A percentile compares a stretch with the other conserved stretches of the same genome.
phyloP scores from a whole-genome alignment of 2,797 vertebrate genomes.

The Caiman crocodilus region DNA sequence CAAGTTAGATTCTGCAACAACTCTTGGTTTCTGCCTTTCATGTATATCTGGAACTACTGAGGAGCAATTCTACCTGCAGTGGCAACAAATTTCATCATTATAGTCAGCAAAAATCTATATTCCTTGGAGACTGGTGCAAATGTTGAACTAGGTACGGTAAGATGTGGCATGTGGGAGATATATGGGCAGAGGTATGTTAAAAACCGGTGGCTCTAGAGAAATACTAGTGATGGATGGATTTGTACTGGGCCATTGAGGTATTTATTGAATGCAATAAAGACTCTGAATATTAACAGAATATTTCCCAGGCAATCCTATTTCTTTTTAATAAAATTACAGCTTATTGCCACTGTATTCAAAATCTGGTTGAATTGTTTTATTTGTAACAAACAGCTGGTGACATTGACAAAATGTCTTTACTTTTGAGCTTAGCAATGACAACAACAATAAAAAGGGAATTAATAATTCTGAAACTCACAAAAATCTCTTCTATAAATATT shows the following conservation, averaged over 20 bases:
- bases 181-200: not conserved
- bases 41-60: not conserved
- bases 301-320: not conserved
- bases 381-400: not conserved
- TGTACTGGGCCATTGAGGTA: not conserved
- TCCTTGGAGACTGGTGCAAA: not conserved
- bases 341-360: not conserved
- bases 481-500: not conserved
- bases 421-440: not conserved
- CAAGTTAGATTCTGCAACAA: not conserved
- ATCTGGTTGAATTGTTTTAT: not conserved
- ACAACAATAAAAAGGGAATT: not conserved
- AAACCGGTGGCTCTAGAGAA: not conserved
- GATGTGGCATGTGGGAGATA: not conserved
- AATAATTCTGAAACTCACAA: not conserved
- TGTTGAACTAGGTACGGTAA: not conserved
- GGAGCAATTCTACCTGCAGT: not conserved
- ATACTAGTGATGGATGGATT: not conserved
- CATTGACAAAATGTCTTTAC: not conserved
- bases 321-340: not conserved
- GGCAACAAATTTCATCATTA: not conserved
- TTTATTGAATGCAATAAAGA: not conserved
- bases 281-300: not conserved
- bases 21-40: slow-evolving; percentile 14
- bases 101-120: not conserved